Conservation (phyloP, 2,797 vertebrate species). For the Sebastes cheni region DNA sequence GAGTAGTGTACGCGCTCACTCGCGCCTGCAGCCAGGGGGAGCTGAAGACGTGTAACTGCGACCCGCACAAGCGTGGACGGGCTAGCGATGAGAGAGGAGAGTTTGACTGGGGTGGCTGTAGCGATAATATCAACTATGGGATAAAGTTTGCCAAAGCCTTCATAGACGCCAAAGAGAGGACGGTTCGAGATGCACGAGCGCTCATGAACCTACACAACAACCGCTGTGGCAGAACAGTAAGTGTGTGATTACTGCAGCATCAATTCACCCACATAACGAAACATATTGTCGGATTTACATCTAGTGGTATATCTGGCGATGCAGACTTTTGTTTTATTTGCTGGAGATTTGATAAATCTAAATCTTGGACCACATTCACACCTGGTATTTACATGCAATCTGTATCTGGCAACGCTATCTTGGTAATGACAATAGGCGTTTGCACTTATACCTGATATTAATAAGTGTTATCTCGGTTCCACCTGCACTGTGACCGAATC, state of each 20-base stretch:
- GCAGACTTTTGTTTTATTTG: not conserved
- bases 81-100: slow-evolving; percentile 89
- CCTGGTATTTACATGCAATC: not conserved
- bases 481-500: not conserved
- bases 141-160: slow-evolving; percentile 96
- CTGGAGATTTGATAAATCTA: not conserved
- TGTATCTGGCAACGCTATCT: not conserved
- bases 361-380: not conserved
- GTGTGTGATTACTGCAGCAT: slow-evolving; percentile 5
- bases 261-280: not conserved
- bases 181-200: slow-evolving; percentile 93
- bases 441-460: not conserved
- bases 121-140: slow-evolving; percentile 97
- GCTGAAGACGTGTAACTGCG: slow-evolving; percentile 92
- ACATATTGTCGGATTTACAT: not conserved
- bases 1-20: slow-evolving; percentile 96
- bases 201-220: slow-evolving; percentile 99
- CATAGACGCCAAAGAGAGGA: slow-evolving; percentile 96
- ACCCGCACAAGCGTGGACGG: slow-evolving; percentile 92
- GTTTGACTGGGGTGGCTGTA: slow-evolving; percentile 98
- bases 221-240: slow-evolving; percentile 94
- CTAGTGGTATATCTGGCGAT: not conserved
- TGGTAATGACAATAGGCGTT: not conserved
- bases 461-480: not conserved
- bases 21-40: slow-evolving; percentile 97